Evolutionary conservation across 2,113 vertebrate species (phyloP), one percentile per base, ranked within the genome.

Genomic region (Dipodomys stephensi): DNA sequence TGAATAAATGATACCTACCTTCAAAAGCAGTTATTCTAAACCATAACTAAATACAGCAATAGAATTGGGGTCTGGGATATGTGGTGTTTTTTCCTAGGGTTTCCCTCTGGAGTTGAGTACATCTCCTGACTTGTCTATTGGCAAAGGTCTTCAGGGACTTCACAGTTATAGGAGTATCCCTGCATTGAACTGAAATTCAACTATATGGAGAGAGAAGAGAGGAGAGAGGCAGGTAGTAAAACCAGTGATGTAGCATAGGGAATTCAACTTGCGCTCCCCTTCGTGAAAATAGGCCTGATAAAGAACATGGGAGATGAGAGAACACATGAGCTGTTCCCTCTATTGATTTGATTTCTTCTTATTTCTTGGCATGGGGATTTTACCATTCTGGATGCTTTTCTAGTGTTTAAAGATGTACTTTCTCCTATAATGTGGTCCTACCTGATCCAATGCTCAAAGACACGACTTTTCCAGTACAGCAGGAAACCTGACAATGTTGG

Each of bases 1-100:
- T 46, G 32, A 10, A n/a, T 53, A 84, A 76, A 53, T 76, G 44
- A 68, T 73, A 81, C 84, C 39, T 44, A 64, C 78, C 83, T 87
- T 84, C 32, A 90, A 72, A 91, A 90, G 30, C 19, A 78, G 68
- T 68, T 83, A 35, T 72, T 80, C 7, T 85, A 92, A 77, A 65
- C 20, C 18, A 69, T 68, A 64, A 74, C 64, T 79, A 84, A 80
- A 87, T 28, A 23, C 83, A 57, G 39, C 10, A 65, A 73, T 19
- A 94, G 78, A 67, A 8, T 1, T 28, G 67, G 71, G 65, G 35
- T 60, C 11, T 6, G 79, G 49, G 79, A 30, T 30, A 68, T 49
- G 30, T 64, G 39, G 35, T 62, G 28, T 30, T 81, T 53, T 74
- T 91, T 68, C 67, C 49, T 39, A 64, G 73, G n/a, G 49, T 83